These are phyloP conservation scores for Sitta europaea DNA, from an alignment of 2,113 vertebrate genomes.

Conservation along the genomic window DNA sequence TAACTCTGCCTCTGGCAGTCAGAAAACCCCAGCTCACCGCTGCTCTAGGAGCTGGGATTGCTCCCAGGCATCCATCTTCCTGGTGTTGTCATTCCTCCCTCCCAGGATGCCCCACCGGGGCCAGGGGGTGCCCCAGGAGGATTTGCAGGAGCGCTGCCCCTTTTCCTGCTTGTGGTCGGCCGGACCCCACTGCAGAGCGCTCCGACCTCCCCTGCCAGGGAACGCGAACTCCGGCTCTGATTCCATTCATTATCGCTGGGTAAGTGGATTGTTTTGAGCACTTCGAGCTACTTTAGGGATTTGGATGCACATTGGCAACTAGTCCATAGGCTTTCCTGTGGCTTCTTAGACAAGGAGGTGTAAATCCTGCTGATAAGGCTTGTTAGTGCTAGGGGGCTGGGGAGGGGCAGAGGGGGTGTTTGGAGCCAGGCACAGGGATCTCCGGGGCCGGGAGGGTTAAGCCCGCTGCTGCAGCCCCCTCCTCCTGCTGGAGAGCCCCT, in stretches of 20 bases:
- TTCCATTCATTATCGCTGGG: background rate
- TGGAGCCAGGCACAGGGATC: slow-evolving; percentile 54
- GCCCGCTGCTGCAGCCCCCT: background rate
- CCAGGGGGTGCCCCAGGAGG: background rate
- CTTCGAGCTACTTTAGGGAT: slow-evolving; percentile 52
- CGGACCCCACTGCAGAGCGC: accelerated
- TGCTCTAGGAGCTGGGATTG: accelerated
- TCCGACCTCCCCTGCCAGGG: background rate
- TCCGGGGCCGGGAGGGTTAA: background rate
- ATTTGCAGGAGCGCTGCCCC: background rate
- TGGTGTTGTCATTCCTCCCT: background rate
- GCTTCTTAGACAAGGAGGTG: slow-evolving; percentile 58
- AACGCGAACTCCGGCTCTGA: background rate
- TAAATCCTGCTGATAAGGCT: slow-evolving; percentile 67
- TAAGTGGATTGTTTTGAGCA: slow-evolving; percentile 41
- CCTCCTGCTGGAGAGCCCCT: background rate
- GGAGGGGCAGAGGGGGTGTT: background rate
- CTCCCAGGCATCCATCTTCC: background rate
- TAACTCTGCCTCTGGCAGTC: background rate
- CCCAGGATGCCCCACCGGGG: background rate
- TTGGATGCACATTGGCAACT: background rate
- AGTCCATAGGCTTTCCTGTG: background rate
- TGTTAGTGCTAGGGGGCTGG: slow-evolving; percentile 49
- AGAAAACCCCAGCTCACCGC: background rate
- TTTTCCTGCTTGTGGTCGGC: accelerated